A percentile compares a stretch with the other conserved stretches of the same genome.
Evolutionary conservation across 2,888 invertebrate species (phyloP).

Genomic region (Patella caerulea): DNA sequence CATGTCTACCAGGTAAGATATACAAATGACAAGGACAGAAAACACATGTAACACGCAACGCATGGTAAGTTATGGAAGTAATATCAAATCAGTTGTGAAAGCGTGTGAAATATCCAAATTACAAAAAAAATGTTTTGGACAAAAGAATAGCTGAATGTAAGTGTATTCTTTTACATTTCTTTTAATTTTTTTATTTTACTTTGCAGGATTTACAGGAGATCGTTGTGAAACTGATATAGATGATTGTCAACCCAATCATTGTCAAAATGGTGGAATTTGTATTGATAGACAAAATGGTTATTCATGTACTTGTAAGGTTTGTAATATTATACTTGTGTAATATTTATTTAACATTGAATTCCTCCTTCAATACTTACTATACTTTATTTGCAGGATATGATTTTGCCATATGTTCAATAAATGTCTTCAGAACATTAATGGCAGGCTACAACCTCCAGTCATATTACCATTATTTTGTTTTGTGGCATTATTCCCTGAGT

Average conservation of each 20-base stretch:
- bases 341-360: no score
- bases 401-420: no score
- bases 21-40: neutral
- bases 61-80: no score
- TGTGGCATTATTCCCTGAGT: no score
- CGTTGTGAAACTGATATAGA: conserved; percentile 19
- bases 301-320: conserved; percentile 24
- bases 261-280: conserved; percentile 17
- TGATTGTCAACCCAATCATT: conserved; percentile 15
- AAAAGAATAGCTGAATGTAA: neutral
- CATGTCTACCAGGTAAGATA: conserved; percentile 43
- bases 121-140: neutral
- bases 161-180: neutral
- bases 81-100: no score
- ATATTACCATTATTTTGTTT: no score
- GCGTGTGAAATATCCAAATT: no score
- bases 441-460: no score
- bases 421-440: no score
- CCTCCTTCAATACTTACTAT: no score
- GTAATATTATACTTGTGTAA: neutral
- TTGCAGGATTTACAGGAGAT: conserved; percentile 34
- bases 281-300: conserved; percentile 10
- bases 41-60: no score
- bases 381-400: no score
- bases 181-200: neutral